phyloP scores from a whole-genome alignment of 1,140 invertebrate species.

The Lethocerus indicus region DNA sequence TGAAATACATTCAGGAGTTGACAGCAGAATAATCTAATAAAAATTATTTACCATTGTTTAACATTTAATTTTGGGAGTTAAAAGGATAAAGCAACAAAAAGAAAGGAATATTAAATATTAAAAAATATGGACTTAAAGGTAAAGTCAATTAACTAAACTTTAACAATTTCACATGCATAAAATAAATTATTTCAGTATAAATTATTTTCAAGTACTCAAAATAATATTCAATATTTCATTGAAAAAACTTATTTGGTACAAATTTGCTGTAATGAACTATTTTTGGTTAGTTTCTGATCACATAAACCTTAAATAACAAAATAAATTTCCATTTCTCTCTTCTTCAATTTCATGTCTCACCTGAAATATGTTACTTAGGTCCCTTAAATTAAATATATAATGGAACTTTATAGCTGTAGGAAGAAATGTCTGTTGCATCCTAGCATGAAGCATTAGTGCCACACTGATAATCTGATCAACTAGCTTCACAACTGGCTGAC shows the following conservation, averaged over 20 bases:
- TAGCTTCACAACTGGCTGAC: slow-evolving; percentile 35
- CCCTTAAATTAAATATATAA: slow-evolving; percentile 84
- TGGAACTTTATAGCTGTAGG: slow-evolving; percentile 91
- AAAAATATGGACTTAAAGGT: too few relatives aligned
- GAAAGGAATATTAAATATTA: slow-evolving; percentile 18
- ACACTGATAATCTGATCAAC: slow-evolving; percentile 42
- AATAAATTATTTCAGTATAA: background rate
- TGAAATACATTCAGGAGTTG: slow-evolving; percentile 42
- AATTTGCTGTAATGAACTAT: too few relatives aligned
- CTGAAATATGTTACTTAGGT: slow-evolving; percentile 81
- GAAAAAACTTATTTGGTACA: background rate
- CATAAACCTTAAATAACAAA: too few relatives aligned
- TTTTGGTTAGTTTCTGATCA: too few relatives aligned
- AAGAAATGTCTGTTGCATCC: slow-evolving; percentile 55
- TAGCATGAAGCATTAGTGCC: slow-evolving; percentile 61
- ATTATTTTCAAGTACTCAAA: background rate
- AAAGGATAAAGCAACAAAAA: background rate
- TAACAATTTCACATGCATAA: too few relatives aligned
- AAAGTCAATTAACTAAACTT: too few relatives aligned
- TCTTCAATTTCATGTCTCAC: too few relatives aligned
- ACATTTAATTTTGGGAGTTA: background rate
- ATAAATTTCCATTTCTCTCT: too few relatives aligned
- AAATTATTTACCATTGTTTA: too few relatives aligned
- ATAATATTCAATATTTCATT: background rate
- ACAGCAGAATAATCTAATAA: slow-evolving; percentile 9